These are phyloP conservation scores for Cyanoliseus patagonus DNA, from an alignment of 2,113 vertebrate species.

Conservation along the genomic window DNA sequence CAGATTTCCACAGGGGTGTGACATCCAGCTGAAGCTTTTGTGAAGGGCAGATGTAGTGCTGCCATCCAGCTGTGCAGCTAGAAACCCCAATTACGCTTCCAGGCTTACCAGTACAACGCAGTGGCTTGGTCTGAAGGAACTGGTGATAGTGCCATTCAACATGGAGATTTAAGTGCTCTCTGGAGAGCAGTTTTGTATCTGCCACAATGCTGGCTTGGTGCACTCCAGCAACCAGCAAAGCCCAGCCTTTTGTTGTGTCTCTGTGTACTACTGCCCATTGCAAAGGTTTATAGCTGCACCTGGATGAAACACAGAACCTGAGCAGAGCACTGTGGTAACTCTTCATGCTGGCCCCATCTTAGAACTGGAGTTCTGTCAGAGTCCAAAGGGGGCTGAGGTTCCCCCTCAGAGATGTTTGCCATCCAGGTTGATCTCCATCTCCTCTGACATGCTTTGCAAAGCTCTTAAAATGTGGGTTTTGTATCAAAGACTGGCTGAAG, in stretches of 20 bases:
- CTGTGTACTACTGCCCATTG: not conserved
- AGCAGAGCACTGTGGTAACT: not conserved
- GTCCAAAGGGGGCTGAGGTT: not conserved
- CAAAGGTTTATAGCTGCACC: not conserved
- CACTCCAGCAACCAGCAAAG: not conserved
- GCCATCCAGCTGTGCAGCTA: not conserved
- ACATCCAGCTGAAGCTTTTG: not conserved
- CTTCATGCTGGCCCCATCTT: not conserved
- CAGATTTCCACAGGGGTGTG: not conserved
- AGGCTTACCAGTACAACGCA: not conserved
- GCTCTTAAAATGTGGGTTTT: not conserved
- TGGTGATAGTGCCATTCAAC: not conserved
- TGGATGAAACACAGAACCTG: accelerated
- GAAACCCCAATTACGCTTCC: not conserved
- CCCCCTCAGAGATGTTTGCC: not conserved
- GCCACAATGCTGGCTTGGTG: not conserved
- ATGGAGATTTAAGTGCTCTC: not conserved
- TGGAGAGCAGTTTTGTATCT: not conserved
- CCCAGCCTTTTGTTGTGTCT: not conserved
- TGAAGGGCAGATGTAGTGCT: not conserved
- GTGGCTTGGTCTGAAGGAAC: not conserved
- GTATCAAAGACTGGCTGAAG: not conserved
- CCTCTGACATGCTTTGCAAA: not conserved
- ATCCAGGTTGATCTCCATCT: not conserved
- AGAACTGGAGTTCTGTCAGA: not conserved